phyloP scores from a whole-genome alignment of 53 echinoderm and acorn worm species.

The Astropecten irregularis region DNA sequence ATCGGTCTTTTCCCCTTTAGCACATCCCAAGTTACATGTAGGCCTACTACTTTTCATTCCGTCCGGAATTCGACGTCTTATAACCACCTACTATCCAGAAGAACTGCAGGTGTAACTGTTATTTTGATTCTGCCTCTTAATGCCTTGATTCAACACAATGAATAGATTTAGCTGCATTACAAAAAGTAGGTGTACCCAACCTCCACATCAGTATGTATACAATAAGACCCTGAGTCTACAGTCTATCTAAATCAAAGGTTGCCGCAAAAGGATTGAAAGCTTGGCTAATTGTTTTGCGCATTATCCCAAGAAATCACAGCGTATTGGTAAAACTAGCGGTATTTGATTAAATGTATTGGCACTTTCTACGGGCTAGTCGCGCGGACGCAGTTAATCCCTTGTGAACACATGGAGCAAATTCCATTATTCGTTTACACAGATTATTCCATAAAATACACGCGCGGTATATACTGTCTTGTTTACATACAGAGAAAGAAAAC shows the following conservation, averaged over 20 bases:
- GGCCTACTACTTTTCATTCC: too few species aligned
- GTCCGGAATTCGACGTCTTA: too few species aligned
- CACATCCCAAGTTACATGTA: too few species aligned
- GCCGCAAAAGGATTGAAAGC: not conserved
- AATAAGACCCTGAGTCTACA: not conserved
- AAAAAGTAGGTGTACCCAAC: not conserved
- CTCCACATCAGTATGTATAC: not conserved
- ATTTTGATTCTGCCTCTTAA: too few species aligned
- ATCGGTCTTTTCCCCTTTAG: too few species aligned
- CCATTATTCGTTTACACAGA: conserved; percentile 20
- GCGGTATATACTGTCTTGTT: not conserved
- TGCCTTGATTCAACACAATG: not conserved
- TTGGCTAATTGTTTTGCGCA: conserved; percentile 36
- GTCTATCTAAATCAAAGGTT: not conserved
- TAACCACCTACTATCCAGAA: too few species aligned
- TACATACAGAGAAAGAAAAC: not conserved
- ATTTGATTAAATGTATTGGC: not conserved
- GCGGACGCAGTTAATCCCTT: not conserved
- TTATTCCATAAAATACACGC: not conserved
- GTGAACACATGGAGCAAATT: conserved; percentile 25
- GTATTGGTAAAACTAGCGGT: not conserved
- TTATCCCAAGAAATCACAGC: not conserved
- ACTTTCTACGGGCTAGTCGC: conserved; percentile 18
- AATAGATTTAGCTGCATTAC: conserved; percentile 11
- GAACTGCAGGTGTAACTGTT: too few species aligned